Percentiles rank a stretch among this genome's conserved stretches.
Conservation (phyloP, 2,888 invertebrate species). For the Cataglyphis cursor region DNA sequence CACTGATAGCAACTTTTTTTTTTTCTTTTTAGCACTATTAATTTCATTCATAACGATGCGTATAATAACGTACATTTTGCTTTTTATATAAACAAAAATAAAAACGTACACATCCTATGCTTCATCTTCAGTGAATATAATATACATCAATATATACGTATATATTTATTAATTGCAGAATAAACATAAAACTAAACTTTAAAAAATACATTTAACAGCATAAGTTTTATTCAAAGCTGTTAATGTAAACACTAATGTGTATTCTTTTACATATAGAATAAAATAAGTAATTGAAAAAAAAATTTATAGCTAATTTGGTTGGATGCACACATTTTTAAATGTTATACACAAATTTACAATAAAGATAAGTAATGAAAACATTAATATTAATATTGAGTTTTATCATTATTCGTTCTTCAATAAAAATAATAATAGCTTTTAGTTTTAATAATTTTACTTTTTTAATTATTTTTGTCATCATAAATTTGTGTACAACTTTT, state of each 20-base stretch:
- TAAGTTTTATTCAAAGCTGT: not conserved
- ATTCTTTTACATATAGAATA: not conserved
- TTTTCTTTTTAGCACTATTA: constrained; percentile 24
- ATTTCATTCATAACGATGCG: constrained; percentile 39
- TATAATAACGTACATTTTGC: constrained; percentile 36
- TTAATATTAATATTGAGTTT: too few relatives aligned
- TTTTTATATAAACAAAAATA: constrained; percentile 37
- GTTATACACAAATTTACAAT: too few relatives aligned
- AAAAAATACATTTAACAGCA: constrained; percentile 39
- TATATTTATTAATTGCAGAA: constrained; percentile 8
- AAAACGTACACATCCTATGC: constrained; percentile 55
- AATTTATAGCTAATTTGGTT: not conserved
- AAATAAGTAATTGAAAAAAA: constrained; percentile 15
- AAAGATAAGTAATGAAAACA: too few relatives aligned
- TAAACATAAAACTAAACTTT: constrained; percentile 31
- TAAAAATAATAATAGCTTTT: too few relatives aligned
- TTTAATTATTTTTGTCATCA: too few relatives aligned
- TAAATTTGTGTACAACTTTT: too few relatives aligned
- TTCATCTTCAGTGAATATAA: constrained; percentile 22
- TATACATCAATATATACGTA: not conserved
- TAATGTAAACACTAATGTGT: not conserved
- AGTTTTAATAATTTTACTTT: too few relatives aligned
- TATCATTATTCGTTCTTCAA: too few relatives aligned
- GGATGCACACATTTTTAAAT: too few relatives aligned
- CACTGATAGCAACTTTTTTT: constrained; percentile 37